Conservation (phyloP, 2,113 vertebrate species). For the Arenaria interpres region DNA sequence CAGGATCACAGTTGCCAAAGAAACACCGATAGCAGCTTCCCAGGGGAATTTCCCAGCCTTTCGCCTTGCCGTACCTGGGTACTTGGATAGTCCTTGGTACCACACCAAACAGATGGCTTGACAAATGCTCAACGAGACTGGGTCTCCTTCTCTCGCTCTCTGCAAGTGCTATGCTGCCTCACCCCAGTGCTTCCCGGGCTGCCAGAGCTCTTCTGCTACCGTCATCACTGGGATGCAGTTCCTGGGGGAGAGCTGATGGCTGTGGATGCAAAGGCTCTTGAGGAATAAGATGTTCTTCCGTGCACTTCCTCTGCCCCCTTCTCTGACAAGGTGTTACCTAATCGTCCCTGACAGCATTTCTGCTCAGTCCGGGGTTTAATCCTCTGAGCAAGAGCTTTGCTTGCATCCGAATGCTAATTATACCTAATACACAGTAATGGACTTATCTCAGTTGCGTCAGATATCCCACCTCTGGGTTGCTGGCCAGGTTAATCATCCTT, state of each 20-base stretch:
- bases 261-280: background rate
- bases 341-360: conserved; percentile 34
- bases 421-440: conserved; percentile 45
- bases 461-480: conserved; percentile 27
- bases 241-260: background rate
- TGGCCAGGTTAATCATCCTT: conserved; percentile 37
- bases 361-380: conserved; percentile 36
- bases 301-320: background rate
- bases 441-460: conserved; percentile 50
- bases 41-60: background rate
- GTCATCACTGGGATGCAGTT: background rate
- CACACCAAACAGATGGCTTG: background rate
- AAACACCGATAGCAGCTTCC: background rate
- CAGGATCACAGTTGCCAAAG: background rate
- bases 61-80: background rate
- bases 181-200: background rate
- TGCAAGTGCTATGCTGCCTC: background rate
- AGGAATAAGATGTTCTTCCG: background rate
- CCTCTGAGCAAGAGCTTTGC: conserved; percentile 41
- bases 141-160: background rate
- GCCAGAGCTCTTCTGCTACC: background rate
- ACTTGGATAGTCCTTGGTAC: background rate
- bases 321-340: conserved; percentile 23
- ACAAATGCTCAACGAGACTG: background rate
- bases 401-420: conserved; percentile 59